Percentiles rank a stretch among this genome's conserved stretches.
These are phyloP conservation scores for Miltochrista miniata DNA, from an alignment of 2,888 invertebrate genomes.

Conservation along the genomic window DNA sequence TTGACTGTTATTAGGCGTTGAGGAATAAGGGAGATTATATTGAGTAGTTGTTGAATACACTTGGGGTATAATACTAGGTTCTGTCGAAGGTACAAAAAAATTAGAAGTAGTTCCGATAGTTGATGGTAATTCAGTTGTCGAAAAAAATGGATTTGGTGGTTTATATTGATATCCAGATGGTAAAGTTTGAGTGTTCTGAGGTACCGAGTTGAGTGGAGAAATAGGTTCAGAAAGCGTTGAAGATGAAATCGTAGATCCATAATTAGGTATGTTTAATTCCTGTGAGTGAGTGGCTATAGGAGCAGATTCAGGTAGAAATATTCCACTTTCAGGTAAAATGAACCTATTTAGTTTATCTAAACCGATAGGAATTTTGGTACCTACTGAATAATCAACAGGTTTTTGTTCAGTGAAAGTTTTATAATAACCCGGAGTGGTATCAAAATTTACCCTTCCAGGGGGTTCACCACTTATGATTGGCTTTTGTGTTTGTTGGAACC, in stretches of 20 bases:
- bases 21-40: conserved; percentile 8
- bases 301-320: not conserved
- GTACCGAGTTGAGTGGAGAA: not conserved
- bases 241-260: not conserved
- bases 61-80: not conserved
- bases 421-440: conserved; percentile 3
- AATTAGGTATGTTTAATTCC: not conserved
- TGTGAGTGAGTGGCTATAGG: not conserved
- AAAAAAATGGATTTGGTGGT: conserved; percentile 5
- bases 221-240: not conserved
- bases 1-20: conserved; percentile 1
- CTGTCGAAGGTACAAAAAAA: conserved; percentile 7
- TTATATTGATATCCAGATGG: conserved; percentile 11
- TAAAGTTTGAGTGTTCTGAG: conserved; percentile 4
- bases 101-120: conserved; percentile 10
- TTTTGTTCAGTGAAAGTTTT: conserved; percentile 8
- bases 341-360: conserved; percentile 1
- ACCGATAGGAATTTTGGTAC: not conserved
- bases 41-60: conserved; percentile 13
- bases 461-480: not conserved
- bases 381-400: not conserved
- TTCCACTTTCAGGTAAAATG: conserved; percentile 7
- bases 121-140: conserved; percentile 10
- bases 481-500: not conserved
- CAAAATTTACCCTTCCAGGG: not conserved